phyloP scores from a whole-genome alignment of 2,797 vertebrate genomes.

The Ambastaia sidthimunki region DNA sequence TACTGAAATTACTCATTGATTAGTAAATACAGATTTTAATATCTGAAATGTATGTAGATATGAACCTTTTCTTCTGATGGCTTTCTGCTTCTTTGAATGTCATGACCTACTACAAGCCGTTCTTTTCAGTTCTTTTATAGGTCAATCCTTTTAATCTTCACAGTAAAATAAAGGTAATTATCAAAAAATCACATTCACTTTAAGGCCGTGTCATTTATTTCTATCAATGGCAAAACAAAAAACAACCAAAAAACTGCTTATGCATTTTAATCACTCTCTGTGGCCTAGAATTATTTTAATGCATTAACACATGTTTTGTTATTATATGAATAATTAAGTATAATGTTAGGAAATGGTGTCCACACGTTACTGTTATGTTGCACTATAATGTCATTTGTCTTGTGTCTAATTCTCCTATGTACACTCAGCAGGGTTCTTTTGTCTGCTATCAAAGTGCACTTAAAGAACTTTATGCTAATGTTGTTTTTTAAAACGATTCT shows the following conservation, averaged over 20 bases:
- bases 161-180: conserved; percentile 10
- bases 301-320: conserved; percentile 11
- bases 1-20: background rate
- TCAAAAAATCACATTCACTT: background rate
- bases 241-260: background rate
- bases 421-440: conserved; percentile 14
- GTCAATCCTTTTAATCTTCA: conserved; percentile 34
- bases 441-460: conserved; percentile 23
- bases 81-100: conserved; percentile 9
- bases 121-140: conserved; percentile 19
- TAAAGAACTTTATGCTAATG: background rate
- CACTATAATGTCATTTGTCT: conserved; percentile 13
- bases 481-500: conserved; percentile 7
- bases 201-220: background rate
- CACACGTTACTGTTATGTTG: background rate
- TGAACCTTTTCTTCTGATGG: background rate
- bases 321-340: conserved; percentile 9
- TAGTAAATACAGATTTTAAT: background rate
- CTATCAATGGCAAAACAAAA: background rate
- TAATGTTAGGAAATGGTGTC: background rate
- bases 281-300: background rate
- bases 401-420: conserved; percentile 30
- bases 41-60: background rate
- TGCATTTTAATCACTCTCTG: background rate
- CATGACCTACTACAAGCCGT: conserved; percentile 5